Base-by-base conservation (phyloP, 1,140 invertebrate species). In the Laupala kohalensis region DNA sequence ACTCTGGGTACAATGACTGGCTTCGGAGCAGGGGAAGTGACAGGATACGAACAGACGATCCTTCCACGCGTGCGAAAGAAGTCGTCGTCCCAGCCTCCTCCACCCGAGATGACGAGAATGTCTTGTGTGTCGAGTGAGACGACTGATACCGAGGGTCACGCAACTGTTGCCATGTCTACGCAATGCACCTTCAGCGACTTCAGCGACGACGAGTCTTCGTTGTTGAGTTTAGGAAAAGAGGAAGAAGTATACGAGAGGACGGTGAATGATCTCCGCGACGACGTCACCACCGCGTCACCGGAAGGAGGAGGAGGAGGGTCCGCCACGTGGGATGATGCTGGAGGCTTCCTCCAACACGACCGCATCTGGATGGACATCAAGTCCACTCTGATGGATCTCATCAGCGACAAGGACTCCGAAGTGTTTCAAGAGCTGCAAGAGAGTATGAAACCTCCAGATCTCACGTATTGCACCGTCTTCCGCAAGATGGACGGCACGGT, bases 171-270 rank as follows among this genome's bases (percentile, higher is more conserved):
- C 23, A 66, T 23, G 4, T 25, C 19, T 6, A 68, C 67, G 5
- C 67, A 28, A 19, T 26, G 67, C 13, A 25, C 24, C 25, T 27
- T 26, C 25, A 19, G 5, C 67, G 67, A 29, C 1, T n/a, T 29
- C 67, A 29, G 29, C 67, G 26, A 68, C 67, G 67, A 68, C 67
- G 67, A 68, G 67, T 68, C 67, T 0, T 68, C 67, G 9, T 25
- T 68, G 4, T 29, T 68, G 25, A 28, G 25, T 5, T 19, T 28
- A 19, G 25, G 29, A 23, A 23, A 25, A 12, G 67, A 68, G 25
- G 67, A 29, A 5, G 25, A 26, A 25, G 67, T 25, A 12, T 53
- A 53, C 37, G 37, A 53, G 4, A 53, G 37, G 9, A 53, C 37
- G 9, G 37, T 53, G 37, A 13, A 9, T 9, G 37, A 53, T 9